Evolutionary conservation across 30 jellyfish, hydroid and myxozoan genomes (phyloP).

Genomic region (Rhopilema esculentum): DNA sequence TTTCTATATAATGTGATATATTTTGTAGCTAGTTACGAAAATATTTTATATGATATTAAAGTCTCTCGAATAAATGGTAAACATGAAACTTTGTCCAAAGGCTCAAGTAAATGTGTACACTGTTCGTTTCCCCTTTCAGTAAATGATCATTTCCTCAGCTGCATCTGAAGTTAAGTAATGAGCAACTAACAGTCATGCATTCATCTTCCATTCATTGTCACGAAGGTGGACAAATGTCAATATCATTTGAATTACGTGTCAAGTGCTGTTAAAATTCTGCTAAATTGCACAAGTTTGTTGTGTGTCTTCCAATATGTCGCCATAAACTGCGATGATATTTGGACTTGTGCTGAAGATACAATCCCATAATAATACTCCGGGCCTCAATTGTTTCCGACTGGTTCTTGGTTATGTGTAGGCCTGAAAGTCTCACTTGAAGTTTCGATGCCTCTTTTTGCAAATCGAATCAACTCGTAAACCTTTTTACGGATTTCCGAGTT

Average conservation of each 20-base stretch:
- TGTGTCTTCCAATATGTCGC: neutral
- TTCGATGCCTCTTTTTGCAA: neutral
- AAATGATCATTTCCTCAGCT: neutral
- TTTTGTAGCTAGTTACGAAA: neutral
- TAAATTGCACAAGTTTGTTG: neutral
- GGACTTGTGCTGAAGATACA: neutral
- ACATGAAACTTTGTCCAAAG: neutral
- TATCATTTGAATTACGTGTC: neutral
- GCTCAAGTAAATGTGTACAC: neutral
- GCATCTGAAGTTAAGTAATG: neutral
- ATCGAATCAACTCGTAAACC: constrained; percentile 22
- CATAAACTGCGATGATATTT: neutral
- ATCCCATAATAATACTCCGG: neutral
- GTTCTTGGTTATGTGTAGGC: constrained; percentile 10
- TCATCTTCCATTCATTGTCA: neutral
- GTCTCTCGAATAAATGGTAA: neutral
- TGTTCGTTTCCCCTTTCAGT: neutral
- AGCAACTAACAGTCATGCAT: neutral
- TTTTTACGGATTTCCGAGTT: constrained; percentile 69
- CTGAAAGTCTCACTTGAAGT: constrained; percentile 38
- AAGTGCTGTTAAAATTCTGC: neutral
- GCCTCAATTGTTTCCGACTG: neutral
- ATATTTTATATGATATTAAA: no score
- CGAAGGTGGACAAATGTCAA: neutral
- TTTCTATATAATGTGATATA: no score